A percentile compares a stretch with the other conserved stretches of the same genome.
phyloP scores from a whole-genome alignment of 1,140 invertebrate genomes.

The Drepana arcuata region DNA sequence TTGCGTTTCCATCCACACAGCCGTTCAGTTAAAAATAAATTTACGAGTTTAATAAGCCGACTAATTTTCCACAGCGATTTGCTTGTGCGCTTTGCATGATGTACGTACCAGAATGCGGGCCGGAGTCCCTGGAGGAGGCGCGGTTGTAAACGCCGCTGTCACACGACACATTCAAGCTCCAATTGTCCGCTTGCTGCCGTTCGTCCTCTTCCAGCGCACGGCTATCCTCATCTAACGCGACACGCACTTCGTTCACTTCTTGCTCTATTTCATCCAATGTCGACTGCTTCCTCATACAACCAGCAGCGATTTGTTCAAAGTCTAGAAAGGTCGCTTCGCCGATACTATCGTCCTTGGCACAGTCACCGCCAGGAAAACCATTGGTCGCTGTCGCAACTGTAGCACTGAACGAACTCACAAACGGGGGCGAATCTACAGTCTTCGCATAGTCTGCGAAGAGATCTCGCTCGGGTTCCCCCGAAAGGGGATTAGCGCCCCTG shows the following conservation, averaged over 20 bases:
- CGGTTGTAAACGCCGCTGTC: conserved; percentile 73
- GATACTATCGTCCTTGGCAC: conserved; percentile 44
- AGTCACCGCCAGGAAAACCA: conserved; percentile 21
- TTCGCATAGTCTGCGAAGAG: conserved; percentile 33
- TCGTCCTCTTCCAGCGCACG: conserved; percentile 62
- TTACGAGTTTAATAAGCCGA: conserved; percentile 31
- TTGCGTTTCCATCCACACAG: conserved; percentile 23
- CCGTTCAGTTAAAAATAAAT: conserved; percentile 41
- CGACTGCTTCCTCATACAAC: conserved; percentile 37
- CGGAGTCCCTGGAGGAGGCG: conserved; percentile 72
- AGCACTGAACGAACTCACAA: conserved; percentile 21
- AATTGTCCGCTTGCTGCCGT: conserved; percentile 57
- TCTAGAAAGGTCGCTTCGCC: conserved; percentile 62
- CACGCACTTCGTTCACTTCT: conserved; percentile 66
- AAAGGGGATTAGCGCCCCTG: conserved; percentile 22
- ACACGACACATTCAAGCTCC: conserved; percentile 68
- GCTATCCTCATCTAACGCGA: conserved; percentile 65
- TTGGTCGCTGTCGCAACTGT: conserved; percentile 23
- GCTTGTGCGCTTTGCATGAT: too few species aligned
- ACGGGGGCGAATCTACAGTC: conserved; percentile 37
- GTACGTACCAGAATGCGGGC: conserved; percentile 65
- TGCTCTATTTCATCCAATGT: conserved; percentile 63
- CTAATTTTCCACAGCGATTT: too few species aligned
- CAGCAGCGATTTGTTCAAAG: conserved; percentile 44
- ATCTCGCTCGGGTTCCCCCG: conserved; percentile 42